Conservation (phyloP, 2,797 vertebrate genomes). For the Sebastes hubbsi region DNA sequence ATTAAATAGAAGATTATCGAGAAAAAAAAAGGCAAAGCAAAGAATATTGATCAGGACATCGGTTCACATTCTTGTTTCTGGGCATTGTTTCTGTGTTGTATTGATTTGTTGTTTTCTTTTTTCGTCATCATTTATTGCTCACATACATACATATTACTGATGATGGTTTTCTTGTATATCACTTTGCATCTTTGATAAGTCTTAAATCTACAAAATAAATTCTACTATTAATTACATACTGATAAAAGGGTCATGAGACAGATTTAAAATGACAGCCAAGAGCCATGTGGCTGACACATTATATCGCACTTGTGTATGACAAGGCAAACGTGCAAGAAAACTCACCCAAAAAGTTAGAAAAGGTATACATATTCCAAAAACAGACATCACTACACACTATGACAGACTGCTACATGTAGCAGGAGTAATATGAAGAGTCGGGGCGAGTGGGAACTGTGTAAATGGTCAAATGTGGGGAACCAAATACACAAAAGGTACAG, state of each 20-base stretch:
- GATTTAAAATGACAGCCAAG: no score
- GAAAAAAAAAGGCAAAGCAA: no score
- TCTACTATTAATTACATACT: no score
- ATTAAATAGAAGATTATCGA: neutral
- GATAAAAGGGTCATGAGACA: no score
- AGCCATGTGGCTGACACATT: no score
- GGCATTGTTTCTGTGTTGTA: no score
- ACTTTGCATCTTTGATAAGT: no score
- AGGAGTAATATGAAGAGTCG: neutral
- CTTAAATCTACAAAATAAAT: no score
- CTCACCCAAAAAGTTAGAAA: neutral
- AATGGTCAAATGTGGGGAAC: neutral
- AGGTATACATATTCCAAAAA: neutral
- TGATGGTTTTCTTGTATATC: no score
- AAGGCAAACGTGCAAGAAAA: neutral
- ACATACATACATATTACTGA: neutral
- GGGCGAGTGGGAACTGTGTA: neutral
- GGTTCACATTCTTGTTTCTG: neutral
- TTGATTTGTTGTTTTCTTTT: neutral
- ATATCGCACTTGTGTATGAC: slow-evolving; percentile 6
- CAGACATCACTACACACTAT: slow-evolving; percentile 13
- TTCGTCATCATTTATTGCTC: neutral
- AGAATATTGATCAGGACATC: neutral
- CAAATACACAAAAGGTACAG: neutral
- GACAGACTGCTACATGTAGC: neutral